phyloP scores from a whole-genome alignment of 2,113 vertebrate species.

The Riparia riparia region DNA sequence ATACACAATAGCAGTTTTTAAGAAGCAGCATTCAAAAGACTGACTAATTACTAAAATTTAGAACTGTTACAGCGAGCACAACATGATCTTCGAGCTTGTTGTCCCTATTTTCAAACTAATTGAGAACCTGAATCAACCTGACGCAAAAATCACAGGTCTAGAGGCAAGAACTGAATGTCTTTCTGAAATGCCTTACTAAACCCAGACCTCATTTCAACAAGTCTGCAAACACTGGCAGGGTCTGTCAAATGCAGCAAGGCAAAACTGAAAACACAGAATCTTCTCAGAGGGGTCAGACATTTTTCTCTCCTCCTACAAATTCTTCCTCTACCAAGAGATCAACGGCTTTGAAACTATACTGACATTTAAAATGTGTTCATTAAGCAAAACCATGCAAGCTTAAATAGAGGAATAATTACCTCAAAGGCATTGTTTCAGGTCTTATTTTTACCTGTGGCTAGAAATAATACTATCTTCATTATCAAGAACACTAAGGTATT shows the following conservation, averaged over 20 bases:
- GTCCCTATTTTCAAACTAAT: background rate
- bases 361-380: background rate
- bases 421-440: background rate
- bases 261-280: background rate
- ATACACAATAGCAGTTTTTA: slow-evolving; percentile 63
- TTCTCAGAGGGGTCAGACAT: background rate
- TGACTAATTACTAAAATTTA: slow-evolving; percentile 67
- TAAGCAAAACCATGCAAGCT: background rate
- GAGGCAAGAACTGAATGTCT: background rate
- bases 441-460: slow-evolving; percentile 3
- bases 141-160: background rate
- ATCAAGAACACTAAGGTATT: background rate
- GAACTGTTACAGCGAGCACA: slow-evolving; percentile 62
- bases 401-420: background rate
- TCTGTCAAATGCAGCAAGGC: background rate
- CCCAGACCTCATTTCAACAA: background rate
- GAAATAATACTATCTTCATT: background rate
- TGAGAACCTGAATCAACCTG: background rate
- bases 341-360: background rate
- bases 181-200: background rate
- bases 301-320: background rate
- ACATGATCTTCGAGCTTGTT: background rate
- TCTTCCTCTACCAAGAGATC: background rate
- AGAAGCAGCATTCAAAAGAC: slow-evolving; percentile 48
- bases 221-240: background rate